These are phyloP conservation scores for Drosophila kohkoa DNA, from an alignment of 1,140 invertebrate species.

Conservation along the genomic window DNA sequence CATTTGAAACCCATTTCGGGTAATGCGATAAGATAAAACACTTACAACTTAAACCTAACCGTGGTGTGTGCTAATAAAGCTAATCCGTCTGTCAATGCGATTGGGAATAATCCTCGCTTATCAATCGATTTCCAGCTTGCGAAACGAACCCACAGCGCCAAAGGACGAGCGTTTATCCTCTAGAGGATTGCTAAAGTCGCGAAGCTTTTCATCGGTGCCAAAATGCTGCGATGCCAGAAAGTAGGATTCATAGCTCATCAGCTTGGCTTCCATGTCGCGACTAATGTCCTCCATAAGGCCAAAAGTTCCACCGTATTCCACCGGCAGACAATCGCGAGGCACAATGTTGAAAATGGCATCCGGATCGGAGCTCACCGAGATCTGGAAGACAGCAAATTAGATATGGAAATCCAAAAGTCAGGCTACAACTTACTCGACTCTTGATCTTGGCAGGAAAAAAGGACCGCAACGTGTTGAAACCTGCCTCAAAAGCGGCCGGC, in stretches of 20 bases:
- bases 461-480: conserved; percentile 85
- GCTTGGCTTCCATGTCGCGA: conserved; percentile 86
- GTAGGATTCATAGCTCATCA: conserved; percentile 84
- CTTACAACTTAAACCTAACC: neutral
- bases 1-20: neutral
- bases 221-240: conserved; percentile 86
- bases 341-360: conserved; percentile 85
- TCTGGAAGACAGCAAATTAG: conserved; percentile 39
- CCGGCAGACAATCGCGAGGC: conserved; percentile 85
- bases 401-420: neutral
- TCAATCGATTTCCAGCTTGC: conserved; percentile 81
- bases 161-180: conserved; percentile 86
- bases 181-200: conserved; percentile 84
- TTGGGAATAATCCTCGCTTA: conserved; percentile 10
- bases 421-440: conserved; percentile 52
- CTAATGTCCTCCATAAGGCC: conserved; percentile 84
- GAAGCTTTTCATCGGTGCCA: conserved; percentile 86
- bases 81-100: conserved; percentile 17
- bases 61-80: conserved; percentile 16
- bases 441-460: conserved; percentile 83
- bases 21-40: conserved; percentile 30
- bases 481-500: conserved; percentile 85
- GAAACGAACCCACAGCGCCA: conserved; percentile 87
- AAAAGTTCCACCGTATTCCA: conserved; percentile 86
- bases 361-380: conserved; percentile 68